Evolutionary conservation across 2,797 vertebrate species (phyloP).

Genomic region (Astyanax mexicanus): DNA sequence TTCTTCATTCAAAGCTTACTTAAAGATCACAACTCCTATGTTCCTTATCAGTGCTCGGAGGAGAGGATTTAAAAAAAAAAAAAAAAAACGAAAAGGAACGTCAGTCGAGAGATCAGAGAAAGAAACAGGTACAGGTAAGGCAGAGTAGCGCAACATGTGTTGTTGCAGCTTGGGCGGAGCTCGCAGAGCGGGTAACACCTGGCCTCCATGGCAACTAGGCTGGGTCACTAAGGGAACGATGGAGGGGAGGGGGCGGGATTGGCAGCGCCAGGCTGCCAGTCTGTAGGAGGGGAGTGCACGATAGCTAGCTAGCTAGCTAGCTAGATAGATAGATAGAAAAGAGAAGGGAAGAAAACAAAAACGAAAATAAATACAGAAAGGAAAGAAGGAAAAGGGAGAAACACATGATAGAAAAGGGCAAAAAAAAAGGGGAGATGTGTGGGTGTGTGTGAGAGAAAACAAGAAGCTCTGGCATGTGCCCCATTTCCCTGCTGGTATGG

Average conservation of each 20-base stretch:
- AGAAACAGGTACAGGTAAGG: conserved; percentile 66
- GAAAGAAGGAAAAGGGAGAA: neutral
- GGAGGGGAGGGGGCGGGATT: conserved; percentile 48
- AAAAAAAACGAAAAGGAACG: conserved; percentile 22
- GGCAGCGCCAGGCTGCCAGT: conserved; percentile 59
- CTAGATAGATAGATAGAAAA: neutral
- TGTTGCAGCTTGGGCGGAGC: conserved; percentile 71
- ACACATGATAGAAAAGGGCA: neutral
- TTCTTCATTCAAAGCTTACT: conserved; percentile 49
- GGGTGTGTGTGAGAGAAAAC: too few species aligned
- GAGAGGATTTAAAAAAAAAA: conserved; percentile 30
- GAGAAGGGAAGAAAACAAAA: neutral
- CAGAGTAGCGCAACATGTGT: conserved; percentile 75
- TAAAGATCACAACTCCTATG: conserved; percentile 57
- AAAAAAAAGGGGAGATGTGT: neutral
- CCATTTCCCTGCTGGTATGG: conserved; percentile 52
- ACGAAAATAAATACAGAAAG: neutral
- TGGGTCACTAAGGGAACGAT: conserved; percentile 50
- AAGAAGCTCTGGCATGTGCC: conserved; percentile 72
- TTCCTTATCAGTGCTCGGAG: conserved; percentile 60
- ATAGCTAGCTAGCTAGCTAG: too few species aligned
- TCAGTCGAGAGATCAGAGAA: conserved; percentile 28
- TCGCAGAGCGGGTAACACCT: conserved; percentile 73
- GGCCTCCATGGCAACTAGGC: conserved; percentile 73
- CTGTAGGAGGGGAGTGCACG: conserved; percentile 69